Evolutionary conservation across 2,888 invertebrate genomes (phyloP), one percentile per base, ranked within the genome.

Genomic region (Nomada lathburiana): DNA sequence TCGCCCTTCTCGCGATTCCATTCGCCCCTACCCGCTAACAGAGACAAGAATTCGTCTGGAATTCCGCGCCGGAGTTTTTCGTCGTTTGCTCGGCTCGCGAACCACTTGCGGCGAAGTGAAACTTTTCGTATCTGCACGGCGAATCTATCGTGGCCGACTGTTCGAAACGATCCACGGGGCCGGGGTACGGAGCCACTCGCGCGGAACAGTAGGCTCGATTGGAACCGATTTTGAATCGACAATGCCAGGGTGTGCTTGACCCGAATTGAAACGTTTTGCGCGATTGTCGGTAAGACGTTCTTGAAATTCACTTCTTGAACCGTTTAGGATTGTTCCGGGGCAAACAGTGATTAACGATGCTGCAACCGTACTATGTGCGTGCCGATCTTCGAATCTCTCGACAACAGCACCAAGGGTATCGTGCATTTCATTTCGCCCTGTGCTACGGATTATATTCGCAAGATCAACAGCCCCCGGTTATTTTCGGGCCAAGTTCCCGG

Each of bases 21-120:
- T 5, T 47, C 74, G 11, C 42, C 13, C 13, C 16, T n/a, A 23
- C 10, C 52, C 74, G 55, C 64, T 62, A 83, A 81, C 78, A 76
- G 73, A 59, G 69, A 69, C 72, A 72, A 52, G 82, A 81, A 78
- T 79, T 75, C 84, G 76, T 10, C 72, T 53, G 55, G 72, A 78
- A 79, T 85, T 74, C 50, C 11, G 36, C 53, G 55, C 36, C n/a
- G 64, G 23, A 20, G 57, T 78, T 77, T 79, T 71, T 74, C 50
- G 59, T 20, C 50, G 47, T 16, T 47, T 1, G 13, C 26, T 11
- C 23, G 20, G n/a, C 23, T 57, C 44, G 26, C 69, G 44, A 23
- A 5, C 42, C 5, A 18, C 16, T 23, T 59, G 44, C n/a, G 47
- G 47, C 7, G 2, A 2, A 23, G n/a, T 13, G 3, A 23, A 69